A percentile compares a stretch with the other conserved stretches of the same genome.
These are phyloP conservation scores for Drosophila gaucha DNA, from an alignment of 2,888 invertebrate species.

Conservation along the genomic window DNA sequence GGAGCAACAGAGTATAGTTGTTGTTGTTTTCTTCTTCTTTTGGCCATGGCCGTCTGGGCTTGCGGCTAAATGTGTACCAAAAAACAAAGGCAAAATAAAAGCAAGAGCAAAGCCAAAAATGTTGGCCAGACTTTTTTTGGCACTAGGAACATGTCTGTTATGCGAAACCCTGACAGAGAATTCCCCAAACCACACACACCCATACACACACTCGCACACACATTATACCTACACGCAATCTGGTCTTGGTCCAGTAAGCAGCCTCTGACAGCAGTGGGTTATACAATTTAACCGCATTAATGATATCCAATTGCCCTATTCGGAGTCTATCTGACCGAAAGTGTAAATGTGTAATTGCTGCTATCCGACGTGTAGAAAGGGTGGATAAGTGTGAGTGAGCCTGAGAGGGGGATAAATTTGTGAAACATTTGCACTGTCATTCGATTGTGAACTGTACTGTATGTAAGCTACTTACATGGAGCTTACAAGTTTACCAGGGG, in stretches of 20 bases:
- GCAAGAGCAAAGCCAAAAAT: conserved; percentile 40
- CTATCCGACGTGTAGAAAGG: not conserved
- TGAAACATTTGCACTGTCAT: conserved; percentile 55
- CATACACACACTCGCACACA: not conserved
- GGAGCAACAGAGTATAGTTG: conserved; percentile 67
- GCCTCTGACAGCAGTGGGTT: conserved; percentile 41
- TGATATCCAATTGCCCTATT: conserved; percentile 43
- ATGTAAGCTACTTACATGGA: conserved; percentile 34
- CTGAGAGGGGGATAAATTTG: conserved; percentile 42
- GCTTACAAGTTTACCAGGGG: conserved; percentile 16
- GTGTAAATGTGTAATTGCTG: conserved; percentile 65
- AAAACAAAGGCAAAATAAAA: conserved; percentile 22
- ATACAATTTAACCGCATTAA: conserved; percentile 72
- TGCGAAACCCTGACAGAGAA: conserved; percentile 20
- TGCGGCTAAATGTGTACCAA: conserved; percentile 22
- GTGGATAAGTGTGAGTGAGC: not conserved
- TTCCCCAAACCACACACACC: conserved; percentile 2
- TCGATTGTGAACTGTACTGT: conserved; percentile 37
- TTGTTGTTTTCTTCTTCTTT: conserved; percentile 19
- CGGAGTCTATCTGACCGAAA: conserved; percentile 19
- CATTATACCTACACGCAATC: not conserved
- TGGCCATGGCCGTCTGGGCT: conserved; percentile 18
- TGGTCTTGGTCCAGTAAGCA: conserved; percentile 32
- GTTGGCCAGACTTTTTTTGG: conserved; percentile 58
- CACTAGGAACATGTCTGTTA: conserved; percentile 52